A percentile compares a stretch with the other conserved stretches of the same genome.
phyloP scores from a whole-genome alignment of 2,797 vertebrate species.

The Tenualosa thibaudeaui region DNA sequence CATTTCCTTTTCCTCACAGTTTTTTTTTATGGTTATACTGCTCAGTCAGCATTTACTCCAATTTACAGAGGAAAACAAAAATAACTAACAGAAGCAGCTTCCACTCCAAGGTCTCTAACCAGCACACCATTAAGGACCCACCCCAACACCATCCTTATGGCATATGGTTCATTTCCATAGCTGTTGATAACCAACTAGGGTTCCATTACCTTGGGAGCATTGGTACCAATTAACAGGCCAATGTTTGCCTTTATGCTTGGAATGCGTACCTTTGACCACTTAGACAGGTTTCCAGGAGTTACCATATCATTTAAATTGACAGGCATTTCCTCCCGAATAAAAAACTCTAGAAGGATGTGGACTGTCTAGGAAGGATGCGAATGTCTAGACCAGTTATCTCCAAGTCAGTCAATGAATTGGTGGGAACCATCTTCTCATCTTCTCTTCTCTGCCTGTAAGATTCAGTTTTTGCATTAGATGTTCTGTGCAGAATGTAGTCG shows the following conservation, averaged over 20 bases:
- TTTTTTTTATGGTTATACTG: slow-evolving; percentile 3
- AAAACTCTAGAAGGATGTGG: not conserved
- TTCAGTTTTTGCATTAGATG: slow-evolving; percentile 19
- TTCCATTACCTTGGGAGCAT: slow-evolving; percentile 28
- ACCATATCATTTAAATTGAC: slow-evolving; percentile 10
- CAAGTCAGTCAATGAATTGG: not conserved
- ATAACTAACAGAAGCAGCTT: not conserved
- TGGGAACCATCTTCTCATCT: slow-evolving; percentile 15
- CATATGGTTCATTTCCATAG: slow-evolving; percentile 19
- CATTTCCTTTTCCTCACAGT: not conserved
- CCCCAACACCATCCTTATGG: slow-evolving; percentile 23
- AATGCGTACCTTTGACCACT: not conserved
- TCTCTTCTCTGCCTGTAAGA: slow-evolving; percentile 26
- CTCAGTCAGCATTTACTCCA: slow-evolving; percentile 5
- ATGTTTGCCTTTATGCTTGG: slow-evolving; percentile 3
- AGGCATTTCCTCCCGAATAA: slow-evolving; percentile 23
- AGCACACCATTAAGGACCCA: slow-evolving; percentile 34
- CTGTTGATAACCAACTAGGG: slow-evolving; percentile 32
- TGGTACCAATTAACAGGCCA: slow-evolving; percentile 25
- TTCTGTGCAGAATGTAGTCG: slow-evolving; percentile 10
- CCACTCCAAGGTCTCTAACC: not conserved
- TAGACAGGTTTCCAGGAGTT: not conserved
- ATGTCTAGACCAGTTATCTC: slow-evolving; percentile 13
- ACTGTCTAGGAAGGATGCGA: too few relatives aligned
- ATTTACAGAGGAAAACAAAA: slow-evolving; percentile 1